Conservation (phyloP, 2,113 vertebrate species). For the Ia io region DNA sequence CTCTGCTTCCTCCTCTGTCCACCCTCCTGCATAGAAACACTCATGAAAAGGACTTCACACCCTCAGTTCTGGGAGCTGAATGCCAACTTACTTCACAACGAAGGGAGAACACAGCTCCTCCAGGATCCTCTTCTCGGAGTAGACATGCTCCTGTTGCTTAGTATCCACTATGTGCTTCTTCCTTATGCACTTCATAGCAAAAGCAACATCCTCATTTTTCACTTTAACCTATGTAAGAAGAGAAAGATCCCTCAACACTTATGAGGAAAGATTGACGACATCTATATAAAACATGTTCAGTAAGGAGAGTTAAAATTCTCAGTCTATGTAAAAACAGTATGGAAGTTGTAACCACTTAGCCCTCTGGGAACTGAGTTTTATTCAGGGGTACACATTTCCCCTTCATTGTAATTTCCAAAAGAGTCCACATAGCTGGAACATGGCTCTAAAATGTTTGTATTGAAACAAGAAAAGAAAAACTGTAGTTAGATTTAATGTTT, state of each 20-base stretch:
- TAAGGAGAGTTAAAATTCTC: not conserved
- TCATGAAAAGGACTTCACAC: not conserved
- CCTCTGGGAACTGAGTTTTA: conserved; percentile 1
- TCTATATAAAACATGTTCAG: not conserved
- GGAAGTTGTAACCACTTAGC: not conserved
- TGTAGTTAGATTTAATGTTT: not conserved
- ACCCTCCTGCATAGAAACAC: not conserved
- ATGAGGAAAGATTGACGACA: not conserved
- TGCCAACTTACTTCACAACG: conserved; percentile 87
- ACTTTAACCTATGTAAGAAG: conserved; percentile 88
- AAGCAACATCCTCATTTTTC: conserved; percentile 89
- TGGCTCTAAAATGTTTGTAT: not conserved
- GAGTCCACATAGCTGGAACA: not conserved
- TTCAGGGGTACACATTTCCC: not conserved
- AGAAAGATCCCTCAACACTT: not conserved
- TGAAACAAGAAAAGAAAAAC: not conserved
- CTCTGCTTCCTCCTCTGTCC: not conserved
- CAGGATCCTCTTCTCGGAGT: conserved; percentile 94
- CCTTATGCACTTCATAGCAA: conserved; percentile 95
- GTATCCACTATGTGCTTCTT: conserved; percentile 94
- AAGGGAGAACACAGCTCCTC: conserved; percentile 90
- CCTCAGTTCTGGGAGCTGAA: fast-evolving
- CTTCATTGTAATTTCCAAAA: not conserved
- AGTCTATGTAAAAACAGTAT: not conserved
- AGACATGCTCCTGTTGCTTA: conserved; percentile 94